phyloP scores from a whole-genome alignment of 2,113 vertebrate species.

The Pomatostomus ruficeps region DNA sequence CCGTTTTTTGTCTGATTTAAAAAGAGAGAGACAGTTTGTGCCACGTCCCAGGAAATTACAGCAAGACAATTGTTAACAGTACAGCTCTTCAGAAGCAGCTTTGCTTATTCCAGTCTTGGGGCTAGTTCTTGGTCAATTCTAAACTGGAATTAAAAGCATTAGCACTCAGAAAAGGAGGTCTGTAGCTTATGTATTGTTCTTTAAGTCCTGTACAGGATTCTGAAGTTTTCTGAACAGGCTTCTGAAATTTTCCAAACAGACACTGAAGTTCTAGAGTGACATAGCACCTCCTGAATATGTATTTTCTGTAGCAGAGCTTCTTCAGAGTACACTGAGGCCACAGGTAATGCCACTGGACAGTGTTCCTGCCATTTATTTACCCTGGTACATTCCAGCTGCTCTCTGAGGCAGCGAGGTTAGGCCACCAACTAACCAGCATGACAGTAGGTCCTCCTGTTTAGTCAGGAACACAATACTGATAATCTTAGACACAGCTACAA shows the following conservation, averaged over 20 bases:
- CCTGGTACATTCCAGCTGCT: neutral
- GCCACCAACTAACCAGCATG: neutral
- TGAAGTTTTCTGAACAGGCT: neutral
- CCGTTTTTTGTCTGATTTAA: constrained; percentile 43
- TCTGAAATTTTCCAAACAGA: neutral
- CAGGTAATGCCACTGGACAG: neutral
- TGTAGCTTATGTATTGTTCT: neutral
- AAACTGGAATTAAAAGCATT: neutral
- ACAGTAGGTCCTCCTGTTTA: neutral
- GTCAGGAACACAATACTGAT: neutral
- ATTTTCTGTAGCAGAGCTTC: neutral
- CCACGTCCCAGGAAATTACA: neutral
- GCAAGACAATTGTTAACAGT: neutral
- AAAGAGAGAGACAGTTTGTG: neutral
- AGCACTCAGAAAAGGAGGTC: neutral
- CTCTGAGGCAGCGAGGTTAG: neutral
- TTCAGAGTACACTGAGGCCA: neutral
- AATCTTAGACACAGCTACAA: neutral
- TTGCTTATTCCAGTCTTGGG: neutral
- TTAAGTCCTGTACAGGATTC: neutral
- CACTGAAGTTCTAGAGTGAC: neutral
- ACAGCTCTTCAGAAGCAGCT: neutral
- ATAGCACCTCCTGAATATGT: neutral
- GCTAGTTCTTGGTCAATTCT: neutral
- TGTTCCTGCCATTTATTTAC: neutral